Base-by-base conservation (phyloP, 1,140 invertebrate genomes). In the Cylas formicarius region DNA sequence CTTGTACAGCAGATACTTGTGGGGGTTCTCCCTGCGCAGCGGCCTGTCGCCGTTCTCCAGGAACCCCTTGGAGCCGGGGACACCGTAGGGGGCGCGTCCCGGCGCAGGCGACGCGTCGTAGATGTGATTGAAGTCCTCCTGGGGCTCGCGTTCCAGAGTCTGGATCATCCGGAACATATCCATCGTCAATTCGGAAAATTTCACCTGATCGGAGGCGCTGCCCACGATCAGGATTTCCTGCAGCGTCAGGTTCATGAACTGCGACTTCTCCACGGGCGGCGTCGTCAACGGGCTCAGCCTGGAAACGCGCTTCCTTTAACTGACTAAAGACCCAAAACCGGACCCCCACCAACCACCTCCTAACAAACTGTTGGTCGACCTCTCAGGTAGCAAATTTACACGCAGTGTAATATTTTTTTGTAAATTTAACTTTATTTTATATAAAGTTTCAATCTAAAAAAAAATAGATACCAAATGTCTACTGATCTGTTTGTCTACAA, bases 91-190 rank as follows among this genome's bases (percentile, higher is more conserved):
- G 59, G 78, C 78, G 55, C 84, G 73, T 27, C 82, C 84, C 20
- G 84, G 80, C 2, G 86, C 85, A 7, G 90, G 89, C 27, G 90
- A 92, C 11, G 85, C 81, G 61, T 93, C 88, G 63, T 87, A 87
- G 24, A 86, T 72, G 62, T 88, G 85, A 57, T 82, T 83, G 14
- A 76, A 74, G 49, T 90, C 85, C 52, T 90, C 87, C 55, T 84
- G 82, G 13, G 88, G 89, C 63, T 97, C 92, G 48, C 90, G 71
- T 67, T 97, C 93, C 32, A 97, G 67, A 2, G 89, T 93, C 71
- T 97, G 93, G 27, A 97, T 74, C 82, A 98, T 96, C 53, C 92
- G 75, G 65, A 92, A 98, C 93, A 97, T 98, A 69, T 98, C 94
- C 72, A 98, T 84, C 13, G 94, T 96, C 40, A 97, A 71, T 68